Percentiles rank a stretch among this genome's conserved stretches.
Evolutionary conservation across 2,888 invertebrate genomes (phyloP).

Genomic region (Glomeris marginata): DNA sequence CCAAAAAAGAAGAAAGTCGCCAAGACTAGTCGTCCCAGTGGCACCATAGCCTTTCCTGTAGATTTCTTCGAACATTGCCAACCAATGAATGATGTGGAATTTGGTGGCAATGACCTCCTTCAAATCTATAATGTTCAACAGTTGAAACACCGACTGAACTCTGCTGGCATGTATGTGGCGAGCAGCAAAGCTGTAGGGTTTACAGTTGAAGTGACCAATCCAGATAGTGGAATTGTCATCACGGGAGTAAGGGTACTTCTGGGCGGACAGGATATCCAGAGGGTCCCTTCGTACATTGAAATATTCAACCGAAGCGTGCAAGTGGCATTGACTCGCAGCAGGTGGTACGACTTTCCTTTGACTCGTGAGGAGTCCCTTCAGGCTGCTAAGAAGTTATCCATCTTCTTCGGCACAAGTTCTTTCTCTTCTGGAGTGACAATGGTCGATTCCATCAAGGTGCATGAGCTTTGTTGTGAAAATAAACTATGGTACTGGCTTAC

Average conservation of each 20-base stretch:
- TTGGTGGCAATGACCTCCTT: constrained; percentile 83
- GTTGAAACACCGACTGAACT: constrained; percentile 76
- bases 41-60: constrained; percentile 66
- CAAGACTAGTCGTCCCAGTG: constrained; percentile 43
- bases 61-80: constrained; percentile 96
- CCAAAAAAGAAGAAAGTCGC: constrained; percentile 42
- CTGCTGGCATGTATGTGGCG: constrained; percentile 75
- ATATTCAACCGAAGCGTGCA: constrained; percentile 57
- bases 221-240: constrained; percentile 75
- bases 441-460: constrained; percentile 85
- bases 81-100: constrained; percentile 80
- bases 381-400: constrained; percentile 67
- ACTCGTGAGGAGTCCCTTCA: constrained; percentile 84
- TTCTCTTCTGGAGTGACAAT: constrained; percentile 66
- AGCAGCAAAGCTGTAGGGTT: constrained; percentile 84
- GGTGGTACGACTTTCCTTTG: constrained; percentile 93
- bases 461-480: constrained; percentile 23
- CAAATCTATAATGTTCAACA: constrained; percentile 90
- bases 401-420: constrained; percentile 29
- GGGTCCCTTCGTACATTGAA: constrained; percentile 62
- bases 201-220: constrained; percentile 69
- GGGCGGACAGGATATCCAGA: constrained; percentile 64
- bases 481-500: too few species aligned
- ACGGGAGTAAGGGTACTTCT: constrained; percentile 73
- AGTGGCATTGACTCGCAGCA: constrained; percentile 53